Evolutionary conservation across 2,888 invertebrate species (phyloP).

Genomic region (Odontomyia ornata): DNA sequence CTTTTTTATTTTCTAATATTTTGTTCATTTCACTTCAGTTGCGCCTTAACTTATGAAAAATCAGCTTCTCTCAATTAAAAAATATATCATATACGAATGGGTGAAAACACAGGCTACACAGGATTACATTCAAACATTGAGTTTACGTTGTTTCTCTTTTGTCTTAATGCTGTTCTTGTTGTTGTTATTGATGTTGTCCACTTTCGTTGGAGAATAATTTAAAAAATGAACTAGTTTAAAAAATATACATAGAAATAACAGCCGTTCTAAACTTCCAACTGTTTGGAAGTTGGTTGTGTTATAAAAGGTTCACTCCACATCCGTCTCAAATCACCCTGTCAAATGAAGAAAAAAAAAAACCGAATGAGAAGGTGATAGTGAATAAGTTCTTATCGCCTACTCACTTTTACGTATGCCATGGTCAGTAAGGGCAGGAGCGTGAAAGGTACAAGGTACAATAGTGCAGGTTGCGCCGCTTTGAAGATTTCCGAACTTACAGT

Average conservation of each 20-base stretch:
- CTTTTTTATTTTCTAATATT: background rate
- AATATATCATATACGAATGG: background rate
- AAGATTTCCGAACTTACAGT: conserved; percentile 98
- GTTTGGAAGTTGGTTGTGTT: conserved; percentile 81
- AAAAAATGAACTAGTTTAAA: conserved; percentile 17
- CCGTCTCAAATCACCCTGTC: conserved; percentile 91
- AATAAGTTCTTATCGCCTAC: background rate
- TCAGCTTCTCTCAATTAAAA: background rate
- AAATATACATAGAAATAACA: background rate
- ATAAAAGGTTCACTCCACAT: conserved; percentile 99
- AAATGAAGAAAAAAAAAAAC: conserved; percentile 53
- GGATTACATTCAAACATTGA: background rate
- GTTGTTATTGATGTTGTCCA: background rate
- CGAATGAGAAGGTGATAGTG: background rate
- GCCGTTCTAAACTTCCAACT: conserved; percentile 77
- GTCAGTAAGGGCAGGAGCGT: conserved; percentile 94
- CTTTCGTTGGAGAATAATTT: conserved; percentile 9
- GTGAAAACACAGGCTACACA: background rate
- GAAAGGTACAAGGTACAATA: conserved; percentile 96
- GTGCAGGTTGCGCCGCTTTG: conserved; percentile 97
- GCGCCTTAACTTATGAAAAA: conserved; percentile 2
- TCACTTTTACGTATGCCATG: conserved; percentile 97
- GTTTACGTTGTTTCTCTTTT: no score
- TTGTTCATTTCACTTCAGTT: conserved; percentile 6
- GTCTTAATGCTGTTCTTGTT: background rate